A percentile compares a stretch with the other conserved stretches of the same genome.
Conservation (phyloP, 2,888 invertebrate genomes). For the Drosophila nr. medialis region DNA sequence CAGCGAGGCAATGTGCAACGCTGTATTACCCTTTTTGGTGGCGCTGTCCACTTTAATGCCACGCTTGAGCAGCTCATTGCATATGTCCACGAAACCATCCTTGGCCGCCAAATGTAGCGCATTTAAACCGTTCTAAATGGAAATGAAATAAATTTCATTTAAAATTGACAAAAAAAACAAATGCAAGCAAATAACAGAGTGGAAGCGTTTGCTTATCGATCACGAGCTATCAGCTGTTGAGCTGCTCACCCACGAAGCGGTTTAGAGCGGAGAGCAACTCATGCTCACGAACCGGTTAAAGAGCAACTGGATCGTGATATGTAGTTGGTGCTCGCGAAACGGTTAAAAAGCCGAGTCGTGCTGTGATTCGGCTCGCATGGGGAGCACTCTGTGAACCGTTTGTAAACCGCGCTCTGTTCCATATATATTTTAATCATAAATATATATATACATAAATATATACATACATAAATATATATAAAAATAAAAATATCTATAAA, state of each 20-base stretch:
- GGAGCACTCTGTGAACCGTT: not conserved
- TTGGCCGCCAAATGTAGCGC: constrained; percentile 98
- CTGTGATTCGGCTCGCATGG: not conserved
- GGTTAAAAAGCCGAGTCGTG: not conserved
- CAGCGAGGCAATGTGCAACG: constrained; percentile 98
- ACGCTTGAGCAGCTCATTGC: constrained; percentile 94
- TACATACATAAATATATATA: constrained; percentile 38
- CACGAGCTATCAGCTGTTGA: not conserved
- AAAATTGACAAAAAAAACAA: not conserved
- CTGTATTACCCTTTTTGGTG: constrained; percentile 98
- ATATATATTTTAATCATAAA: not conserved
- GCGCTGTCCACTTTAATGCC: constrained; percentile 97
- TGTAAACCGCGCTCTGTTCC: not conserved
- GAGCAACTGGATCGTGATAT: not conserved
- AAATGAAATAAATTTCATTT: not conserved
- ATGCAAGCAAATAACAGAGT: not conserved
- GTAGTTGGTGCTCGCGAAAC: not conserved
- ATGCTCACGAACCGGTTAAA: not conserved
- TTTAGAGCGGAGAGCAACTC: not conserved
- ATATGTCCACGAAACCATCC: constrained; percentile 98
- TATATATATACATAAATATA: not conserved
- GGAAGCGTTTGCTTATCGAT: not conserved
- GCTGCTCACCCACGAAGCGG: not conserved
- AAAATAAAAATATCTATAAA: not conserved
- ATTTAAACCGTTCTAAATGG: constrained; percentile 95